Percentiles rank a stretch among this genome's conserved stretches.
Evolutionary conservation across 2,888 invertebrate genomes (phyloP).

Genomic region (Oscheius sp.): DNA sequence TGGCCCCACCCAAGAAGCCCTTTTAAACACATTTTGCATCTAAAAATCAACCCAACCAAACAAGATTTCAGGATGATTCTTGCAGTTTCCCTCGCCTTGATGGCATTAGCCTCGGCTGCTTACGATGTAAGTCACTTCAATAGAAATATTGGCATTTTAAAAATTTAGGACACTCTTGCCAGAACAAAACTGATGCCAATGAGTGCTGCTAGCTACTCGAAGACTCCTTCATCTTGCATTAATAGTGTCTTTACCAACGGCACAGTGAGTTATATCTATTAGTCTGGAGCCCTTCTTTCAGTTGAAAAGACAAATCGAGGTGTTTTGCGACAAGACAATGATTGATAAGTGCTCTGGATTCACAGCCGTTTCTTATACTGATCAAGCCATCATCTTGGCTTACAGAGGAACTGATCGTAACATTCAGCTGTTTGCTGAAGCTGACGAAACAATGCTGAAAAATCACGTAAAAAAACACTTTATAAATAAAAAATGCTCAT

Average conservation of each 20-base stretch:
- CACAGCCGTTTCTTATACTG: slow-evolving; percentile 43
- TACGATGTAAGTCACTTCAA: neutral
- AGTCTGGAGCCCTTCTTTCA: neutral
- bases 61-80: slow-evolving; percentile 13
- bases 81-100: neutral
- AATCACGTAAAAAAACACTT: slow-evolving; percentile 35
- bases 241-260: neutral
- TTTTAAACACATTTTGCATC: neutral
- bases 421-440: slow-evolving; percentile 52
- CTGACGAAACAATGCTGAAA: slow-evolving; percentile 44
- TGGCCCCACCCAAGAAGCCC: neutral
- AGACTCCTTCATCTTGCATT: neutral
- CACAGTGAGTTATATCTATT: neutral
- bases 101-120: slow-evolving; percentile 11
- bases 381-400: slow-evolving; percentile 46
- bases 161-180: slow-evolving; percentile 2
- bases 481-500: neutral
- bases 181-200: slow-evolving; percentile 5
- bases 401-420: slow-evolving; percentile 50
- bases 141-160: neutral
- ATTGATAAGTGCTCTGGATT: slow-evolving; percentile 42
- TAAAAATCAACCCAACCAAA: neutral
- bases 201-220: slow-evolving; percentile 23
- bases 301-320: slow-evolving; percentile 17
- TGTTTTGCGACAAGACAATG: slow-evolving; percentile 17